Evolutionary conservation across 2,797 vertebrate genomes (phyloP), one percentile per base, ranked within the genome.

Genomic region (Picus viridis): DNA sequence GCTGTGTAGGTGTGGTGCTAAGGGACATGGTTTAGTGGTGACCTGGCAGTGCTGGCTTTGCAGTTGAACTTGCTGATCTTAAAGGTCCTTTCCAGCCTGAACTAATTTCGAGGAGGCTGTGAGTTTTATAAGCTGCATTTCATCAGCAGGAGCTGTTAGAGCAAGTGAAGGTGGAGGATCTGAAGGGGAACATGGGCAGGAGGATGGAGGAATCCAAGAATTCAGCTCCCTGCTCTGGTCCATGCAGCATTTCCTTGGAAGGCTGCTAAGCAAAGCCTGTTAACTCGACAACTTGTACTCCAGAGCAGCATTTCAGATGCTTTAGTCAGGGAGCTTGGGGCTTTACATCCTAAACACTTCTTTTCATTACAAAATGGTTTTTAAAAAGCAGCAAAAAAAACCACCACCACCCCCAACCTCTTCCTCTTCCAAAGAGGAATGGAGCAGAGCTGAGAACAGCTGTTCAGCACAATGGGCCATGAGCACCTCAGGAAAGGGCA

Each of bases 271-370:
- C 43, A 92, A 93, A 80, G 77, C 93, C 85, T 71, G 76, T 89
- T 83, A 83, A 67, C 76, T 72, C 58, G 26, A 64, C 91, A 73
- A 14, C 39, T 2, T 10, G 32, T 26, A 18, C 45, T 63, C 34
- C 77, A 86, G 57, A 83, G 79, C 45, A 69, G 67, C 64, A 41
- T 54, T 92, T 53, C 64, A 32, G 92, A 45, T 12, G 53, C 79
- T 64, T 93, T 71, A 86, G 64, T 64, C 77, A 74, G 86, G 89
- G 85, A 89, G 76, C 88, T 86, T 41, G 49, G 14, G 47, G 69
- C 74, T 88, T 70, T 63, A 53, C 32, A 23, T 8, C 22, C 65
- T 8, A 34, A 93, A 79, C 30, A 15, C 26, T 30, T 43, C 34
- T 17, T 79, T 78, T 69, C 47, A 53, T 30, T 23, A 59, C 45